Evolutionary conservation across 1,140 invertebrate genomes (phyloP), one percentile per base, ranked within the genome.

Genomic region (Tetraneura akinire): DNA sequence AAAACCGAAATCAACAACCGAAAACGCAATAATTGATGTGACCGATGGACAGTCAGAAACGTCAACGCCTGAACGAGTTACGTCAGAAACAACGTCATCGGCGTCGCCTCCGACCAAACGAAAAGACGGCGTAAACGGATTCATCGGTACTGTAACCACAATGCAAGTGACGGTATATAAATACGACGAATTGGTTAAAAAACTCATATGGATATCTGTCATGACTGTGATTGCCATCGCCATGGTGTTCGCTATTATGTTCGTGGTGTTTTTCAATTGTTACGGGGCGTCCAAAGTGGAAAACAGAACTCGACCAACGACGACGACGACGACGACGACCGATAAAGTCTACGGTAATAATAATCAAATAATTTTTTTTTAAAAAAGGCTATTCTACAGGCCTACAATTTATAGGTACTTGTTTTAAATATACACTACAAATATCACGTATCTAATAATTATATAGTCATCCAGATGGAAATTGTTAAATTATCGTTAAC

Each of bases 181-280:
- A 26, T 76, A 78, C 55, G 73, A 78, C 55, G 53, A 78, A 3
- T 32, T 78, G 37, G 53, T 78, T 21, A 78, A 26, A 14, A 78
- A n/a, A 26, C 73, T 78, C 55, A 21, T 78, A 11, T 78, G 73
- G 73, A 78, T 78, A 78, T 60, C 57, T 1, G 10, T 37, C 21
- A 57, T 78, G 55, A 60, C 73, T 14, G 55, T 78, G 5, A 37
- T 29, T 18, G 53, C 73, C 29, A 57, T 78, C 37, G 73, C 73
- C 2, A 60, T 78, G 73, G 37, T 60, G 32, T 78, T 78, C 21
- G 55, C 60, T 21, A 60, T 78, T 13, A 47, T 60, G 53, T 60
- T 78, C n/a, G 53, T 78, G 0, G 73, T 78, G 53, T 78, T 78
- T 8, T 60, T 78, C 73, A 78, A 78, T 4, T 60, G 32, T 45